Evolutionary conservation across 2,797 vertebrate genomes (phyloP).

Genomic region (Phoeniculus purpureus): DNA sequence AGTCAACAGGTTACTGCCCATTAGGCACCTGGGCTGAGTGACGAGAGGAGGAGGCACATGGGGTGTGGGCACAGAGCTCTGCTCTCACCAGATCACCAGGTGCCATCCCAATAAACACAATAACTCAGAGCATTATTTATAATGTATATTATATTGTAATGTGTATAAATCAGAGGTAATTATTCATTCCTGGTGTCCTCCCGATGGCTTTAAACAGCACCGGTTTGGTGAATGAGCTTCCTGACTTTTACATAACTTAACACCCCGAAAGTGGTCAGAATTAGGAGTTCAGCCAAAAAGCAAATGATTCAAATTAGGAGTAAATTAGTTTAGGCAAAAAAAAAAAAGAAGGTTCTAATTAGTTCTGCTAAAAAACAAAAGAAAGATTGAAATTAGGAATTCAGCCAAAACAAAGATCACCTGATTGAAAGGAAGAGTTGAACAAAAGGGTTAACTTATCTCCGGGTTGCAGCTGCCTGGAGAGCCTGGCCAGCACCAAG

Average conservation of each 20-base stretch:
- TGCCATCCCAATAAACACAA: background rate
- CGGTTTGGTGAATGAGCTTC: background rate
- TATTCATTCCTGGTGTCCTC: background rate
- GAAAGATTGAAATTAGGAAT: background rate
- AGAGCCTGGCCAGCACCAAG: slow-evolving; percentile 1
- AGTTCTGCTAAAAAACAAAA: too few relatives aligned
- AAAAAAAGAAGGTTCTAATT: too few relatives aligned
- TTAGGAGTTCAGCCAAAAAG: too few relatives aligned
- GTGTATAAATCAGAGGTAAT: too few relatives aligned
- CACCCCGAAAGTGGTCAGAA: too few relatives aligned
- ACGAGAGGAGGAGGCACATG: background rate
- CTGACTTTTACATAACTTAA: background rate
- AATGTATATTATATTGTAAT: too few relatives aligned
- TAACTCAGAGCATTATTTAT: background rate
- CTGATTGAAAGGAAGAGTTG: too few relatives aligned
- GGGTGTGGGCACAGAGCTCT: background rate
- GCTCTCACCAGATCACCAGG: background rate
- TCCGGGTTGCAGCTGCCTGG: slow-evolving; percentile 30
- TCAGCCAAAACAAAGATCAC: background rate
- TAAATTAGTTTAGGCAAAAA: too few relatives aligned
- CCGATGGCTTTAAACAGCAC: background rate
- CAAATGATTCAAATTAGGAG: background rate
- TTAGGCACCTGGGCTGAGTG: background rate
- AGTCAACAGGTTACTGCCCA: fast-evolving
- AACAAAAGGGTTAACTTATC: slow-evolving; percentile 20